These are phyloP conservation scores for Dendrophyllia cribrosa DNA, from an alignment of 64 coral and sea anemone genomes.

Conservation along the genomic window DNA sequence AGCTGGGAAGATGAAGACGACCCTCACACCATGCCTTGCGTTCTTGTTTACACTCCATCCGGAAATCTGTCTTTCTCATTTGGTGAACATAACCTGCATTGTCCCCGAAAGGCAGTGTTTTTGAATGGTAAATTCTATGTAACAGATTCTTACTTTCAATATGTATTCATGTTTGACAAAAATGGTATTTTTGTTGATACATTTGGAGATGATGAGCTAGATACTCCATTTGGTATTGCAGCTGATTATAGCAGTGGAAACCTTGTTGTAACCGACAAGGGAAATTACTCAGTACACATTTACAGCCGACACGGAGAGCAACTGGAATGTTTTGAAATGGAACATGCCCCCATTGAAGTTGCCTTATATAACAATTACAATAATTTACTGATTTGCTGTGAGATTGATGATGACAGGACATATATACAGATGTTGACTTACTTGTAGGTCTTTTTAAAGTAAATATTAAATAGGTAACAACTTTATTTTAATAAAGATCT, in stretches of 20 bases:
- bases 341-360: background rate
- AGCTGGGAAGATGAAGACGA: background rate
- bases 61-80: slow-evolving; percentile 54
- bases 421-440: no score
- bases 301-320: slow-evolving; percentile 7
- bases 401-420: background rate
- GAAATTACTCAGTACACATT: slow-evolving; percentile 23
- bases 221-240: slow-evolving; percentile 21
- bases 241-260: slow-evolving; percentile 24
- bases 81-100: slow-evolving; percentile 45
- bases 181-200: slow-evolving; percentile 12
- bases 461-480: no score
- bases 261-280: slow-evolving; percentile 33
- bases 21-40: background rate
- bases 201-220: slow-evolving; percentile 14
- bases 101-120: slow-evolving; percentile 60
- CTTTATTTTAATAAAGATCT: no score
- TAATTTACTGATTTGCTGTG: background rate
- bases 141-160: background rate
- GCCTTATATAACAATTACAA: background rate
- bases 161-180: slow-evolving; percentile 47
- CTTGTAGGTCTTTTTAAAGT: no score
- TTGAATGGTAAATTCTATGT: slow-evolving; percentile 60
- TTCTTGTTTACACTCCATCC: slow-evolving; percentile 57
- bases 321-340: background rate